Conservation (phyloP, 2,113 vertebrate genomes). For the Etia nguti region DNA sequence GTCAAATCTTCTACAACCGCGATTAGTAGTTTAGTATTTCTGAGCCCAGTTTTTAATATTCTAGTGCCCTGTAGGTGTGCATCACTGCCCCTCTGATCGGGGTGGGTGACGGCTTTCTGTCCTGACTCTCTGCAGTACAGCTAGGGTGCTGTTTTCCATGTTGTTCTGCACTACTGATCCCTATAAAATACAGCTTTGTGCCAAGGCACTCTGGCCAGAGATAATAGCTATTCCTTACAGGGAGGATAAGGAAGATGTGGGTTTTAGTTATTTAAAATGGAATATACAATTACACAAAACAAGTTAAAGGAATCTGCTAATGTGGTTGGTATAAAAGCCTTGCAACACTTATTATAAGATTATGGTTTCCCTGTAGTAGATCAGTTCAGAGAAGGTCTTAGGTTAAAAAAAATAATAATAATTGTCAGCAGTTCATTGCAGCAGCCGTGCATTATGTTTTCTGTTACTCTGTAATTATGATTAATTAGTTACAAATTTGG, state of each 20-base stretch:
- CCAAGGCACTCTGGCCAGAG: not conserved
- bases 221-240: constrained; percentile 4
- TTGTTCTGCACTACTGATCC: constrained; percentile 28
- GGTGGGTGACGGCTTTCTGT: constrained; percentile 9
- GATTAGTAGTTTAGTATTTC: constrained; percentile 14
- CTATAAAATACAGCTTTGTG: constrained; percentile 29
- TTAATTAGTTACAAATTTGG: not conserved
- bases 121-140: not conserved
- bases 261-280: not conserved
- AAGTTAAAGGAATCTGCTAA: not conserved
- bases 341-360: not conserved
- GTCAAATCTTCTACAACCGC: not conserved
- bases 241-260: not conserved
- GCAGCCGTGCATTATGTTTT: not conserved
- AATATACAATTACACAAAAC: not conserved
- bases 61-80: constrained; percentile 1
- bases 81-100: constrained; percentile 12
- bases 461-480: not conserved
- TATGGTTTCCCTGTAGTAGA: not conserved
- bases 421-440: not conserved
- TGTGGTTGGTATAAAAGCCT: not conserved
- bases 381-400: not conserved
- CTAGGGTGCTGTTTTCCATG: constrained; percentile 20
- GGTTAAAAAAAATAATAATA: not conserved
- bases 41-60: not conserved